These are phyloP conservation scores for Mastacembelus armatus DNA, from an alignment of 2,797 vertebrate genomes.

Conservation along the genomic window DNA sequence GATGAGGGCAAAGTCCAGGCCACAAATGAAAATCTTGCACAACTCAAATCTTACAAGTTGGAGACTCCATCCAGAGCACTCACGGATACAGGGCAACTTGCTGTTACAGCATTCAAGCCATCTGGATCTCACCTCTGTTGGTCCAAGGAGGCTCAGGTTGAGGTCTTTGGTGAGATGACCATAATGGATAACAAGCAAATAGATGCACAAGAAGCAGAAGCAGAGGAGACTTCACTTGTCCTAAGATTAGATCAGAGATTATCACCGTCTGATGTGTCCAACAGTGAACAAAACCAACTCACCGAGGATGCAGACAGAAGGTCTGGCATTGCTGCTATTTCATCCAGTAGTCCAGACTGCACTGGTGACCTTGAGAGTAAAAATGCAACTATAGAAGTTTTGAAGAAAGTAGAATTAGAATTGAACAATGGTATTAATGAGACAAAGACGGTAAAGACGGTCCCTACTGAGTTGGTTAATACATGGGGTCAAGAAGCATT, in stretches of 20 bases:
- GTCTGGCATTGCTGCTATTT: background rate
- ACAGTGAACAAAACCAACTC: background rate
- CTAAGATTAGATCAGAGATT: background rate
- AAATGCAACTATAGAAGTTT: slow-evolving; percentile 1
- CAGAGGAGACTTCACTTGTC: background rate
- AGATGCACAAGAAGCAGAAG: background rate
- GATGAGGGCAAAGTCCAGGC: background rate
- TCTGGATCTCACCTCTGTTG: background rate
- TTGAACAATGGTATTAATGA: background rate
- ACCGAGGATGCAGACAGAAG: background rate
- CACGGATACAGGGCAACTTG: background rate
- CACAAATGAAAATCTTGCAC: background rate
- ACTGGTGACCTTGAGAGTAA: background rate
- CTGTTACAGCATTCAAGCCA: accelerated
- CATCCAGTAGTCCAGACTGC: background rate
- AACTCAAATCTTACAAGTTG: background rate
- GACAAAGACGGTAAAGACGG: background rate
- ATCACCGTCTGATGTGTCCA: background rate
- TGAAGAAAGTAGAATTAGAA: slow-evolving; percentile 10
- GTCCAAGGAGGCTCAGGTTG: background rate
- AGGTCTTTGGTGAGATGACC: background rate
- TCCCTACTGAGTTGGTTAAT: background rate
- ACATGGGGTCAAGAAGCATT: background rate
- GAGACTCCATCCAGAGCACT: background rate
- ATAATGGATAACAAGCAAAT: background rate